Evolutionary conservation across 2,888 invertebrate genomes (phyloP), one percentile per base, ranked within the genome.

Genomic region (Cataglyphis cursor): DNA sequence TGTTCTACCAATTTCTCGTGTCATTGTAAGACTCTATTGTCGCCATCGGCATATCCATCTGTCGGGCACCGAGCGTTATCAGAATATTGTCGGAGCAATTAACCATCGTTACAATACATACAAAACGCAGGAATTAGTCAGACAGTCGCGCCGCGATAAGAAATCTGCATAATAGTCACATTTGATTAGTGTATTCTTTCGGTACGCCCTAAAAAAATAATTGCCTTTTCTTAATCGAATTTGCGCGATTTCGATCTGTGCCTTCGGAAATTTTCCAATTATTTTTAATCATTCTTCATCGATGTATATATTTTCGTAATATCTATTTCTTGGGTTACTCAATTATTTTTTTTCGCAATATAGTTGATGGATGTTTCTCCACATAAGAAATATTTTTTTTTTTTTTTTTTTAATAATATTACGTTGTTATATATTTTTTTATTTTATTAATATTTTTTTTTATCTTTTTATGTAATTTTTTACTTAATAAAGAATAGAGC

Each of bases 1-100:
- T 28, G 24, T 66, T 66, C 5, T 66, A 28, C 9, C 15, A 0
- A 64, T 38, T 41, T 65, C 12, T 66, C 28, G 48, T 10, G 18
- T 41, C 3, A 8, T 24, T 18, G 24, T 66, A 18, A 28, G 24
- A 9, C 15, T 1, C 28, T 6, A 21, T 70, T 15, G 31, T 48
- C n/a, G 0, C 15, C 28, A 68, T n/a, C 12, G 10, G 10, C 3
- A 9, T 9, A 24, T 65, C 9, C 8, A 41, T 24, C 35, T 44
- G 10, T 48, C 28, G 2, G 24, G 3, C 8, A 72, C 24, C 31
- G 31, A 62, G 15, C 59, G 41, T 76, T 65, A 76, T 76, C 76
- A 28, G 18, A 64, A 64, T 64, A 75, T 64, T 64, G 18, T 18
- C 38, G 15, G 15, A 10, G 5, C 21, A 38, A 64, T 76, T 76